phyloP scores from a whole-genome alignment of 2,113 vertebrate genomes.

The Microcebus tavaratra region DNA sequence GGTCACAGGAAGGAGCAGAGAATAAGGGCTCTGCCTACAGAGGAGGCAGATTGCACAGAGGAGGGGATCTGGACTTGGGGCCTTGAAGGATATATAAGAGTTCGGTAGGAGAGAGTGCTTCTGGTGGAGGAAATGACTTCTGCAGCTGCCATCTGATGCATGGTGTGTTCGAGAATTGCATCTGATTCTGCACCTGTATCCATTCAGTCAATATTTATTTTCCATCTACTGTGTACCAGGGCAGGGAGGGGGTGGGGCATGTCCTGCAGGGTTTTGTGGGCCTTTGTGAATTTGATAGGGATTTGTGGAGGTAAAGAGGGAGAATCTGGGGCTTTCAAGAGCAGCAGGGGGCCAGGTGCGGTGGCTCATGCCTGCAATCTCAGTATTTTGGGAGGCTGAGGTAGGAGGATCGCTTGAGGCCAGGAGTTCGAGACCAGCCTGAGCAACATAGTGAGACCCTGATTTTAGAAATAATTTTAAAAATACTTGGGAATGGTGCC shows the following conservation, averaged over 20 bases:
- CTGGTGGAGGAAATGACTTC: neutral
- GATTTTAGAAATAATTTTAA: too few species aligned
- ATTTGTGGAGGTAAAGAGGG: neutral
- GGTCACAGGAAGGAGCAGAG: too few species aligned
- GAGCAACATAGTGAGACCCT: too few species aligned
- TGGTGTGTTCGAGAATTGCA: neutral
- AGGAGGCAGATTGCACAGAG: neutral
- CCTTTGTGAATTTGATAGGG: neutral
- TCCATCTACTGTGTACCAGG: neutral
- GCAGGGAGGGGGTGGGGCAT: accelerated
- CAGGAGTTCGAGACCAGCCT: too few species aligned
- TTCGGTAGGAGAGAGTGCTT: neutral
- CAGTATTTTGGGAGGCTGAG: too few species aligned
- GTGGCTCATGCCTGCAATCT: too few species aligned
- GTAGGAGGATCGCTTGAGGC: too few species aligned
- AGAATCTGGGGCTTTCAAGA: neutral
- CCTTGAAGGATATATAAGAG: neutral
- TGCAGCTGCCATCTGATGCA: too few species aligned
- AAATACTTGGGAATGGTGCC: too few species aligned
- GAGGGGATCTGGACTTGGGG: neutral
- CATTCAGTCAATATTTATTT: neutral
- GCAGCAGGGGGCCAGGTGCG: accelerated
- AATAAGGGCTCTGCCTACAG: neutral
- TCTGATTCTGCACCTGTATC: neutral
- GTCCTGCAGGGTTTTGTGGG: neutral